Conservation (phyloP, 2,113 vertebrate species). For the Morone chrysops region DNA sequence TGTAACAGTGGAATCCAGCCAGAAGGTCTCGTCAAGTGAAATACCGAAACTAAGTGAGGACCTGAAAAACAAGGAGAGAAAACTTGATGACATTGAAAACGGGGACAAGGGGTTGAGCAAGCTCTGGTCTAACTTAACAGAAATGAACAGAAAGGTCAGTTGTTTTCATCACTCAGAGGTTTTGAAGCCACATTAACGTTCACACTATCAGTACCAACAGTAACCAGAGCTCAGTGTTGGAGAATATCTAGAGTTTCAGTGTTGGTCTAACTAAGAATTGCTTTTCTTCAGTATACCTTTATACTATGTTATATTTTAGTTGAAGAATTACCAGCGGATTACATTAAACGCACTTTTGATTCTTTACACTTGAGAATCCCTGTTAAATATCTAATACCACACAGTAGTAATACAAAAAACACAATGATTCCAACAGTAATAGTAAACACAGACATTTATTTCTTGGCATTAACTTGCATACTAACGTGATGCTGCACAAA, state of each 20-base stretch:
- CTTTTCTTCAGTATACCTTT: too few species aligned
- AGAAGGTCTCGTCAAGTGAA: slow-evolving; percentile 92
- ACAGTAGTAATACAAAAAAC: background rate
- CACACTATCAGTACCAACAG: background rate
- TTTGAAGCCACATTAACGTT: background rate
- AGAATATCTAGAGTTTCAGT: background rate
- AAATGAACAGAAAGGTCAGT: slow-evolving; percentile 93
- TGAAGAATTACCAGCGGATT: background rate
- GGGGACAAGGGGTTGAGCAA: slow-evolving; percentile 91
- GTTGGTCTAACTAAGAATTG: too few species aligned
- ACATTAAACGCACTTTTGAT: background rate
- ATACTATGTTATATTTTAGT: too few species aligned
- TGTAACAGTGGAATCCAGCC: slow-evolving; percentile 93
- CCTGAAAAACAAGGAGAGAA: slow-evolving; percentile 89
- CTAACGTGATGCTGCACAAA: background rate
- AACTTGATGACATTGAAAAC: slow-evolving; percentile 90
- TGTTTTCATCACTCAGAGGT: background rate
- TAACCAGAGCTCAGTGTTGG: background rate
- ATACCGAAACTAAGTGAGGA: slow-evolving; percentile 94
- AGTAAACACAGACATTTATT: background rate
- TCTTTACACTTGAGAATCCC: background rate
- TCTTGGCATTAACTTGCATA: background rate
- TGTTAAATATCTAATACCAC: too few species aligned
- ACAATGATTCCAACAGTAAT: background rate
- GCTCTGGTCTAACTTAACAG: slow-evolving; percentile 95